phyloP scores from a whole-genome alignment of 2,888 invertebrate species.

The Mylabris sibirica region DNA sequence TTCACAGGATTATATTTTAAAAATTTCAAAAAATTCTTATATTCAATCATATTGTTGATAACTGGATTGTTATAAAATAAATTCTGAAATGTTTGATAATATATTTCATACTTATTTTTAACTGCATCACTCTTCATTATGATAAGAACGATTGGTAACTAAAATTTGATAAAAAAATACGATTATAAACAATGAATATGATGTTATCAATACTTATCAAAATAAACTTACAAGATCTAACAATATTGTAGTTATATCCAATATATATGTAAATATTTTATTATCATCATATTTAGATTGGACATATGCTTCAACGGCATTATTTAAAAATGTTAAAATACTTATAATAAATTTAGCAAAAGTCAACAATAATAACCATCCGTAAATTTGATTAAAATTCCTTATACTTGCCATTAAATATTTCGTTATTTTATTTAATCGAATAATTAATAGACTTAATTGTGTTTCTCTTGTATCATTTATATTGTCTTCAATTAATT shows the following conservation, averaged over 20 bases:
- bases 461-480: not conserved
- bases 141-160: no score
- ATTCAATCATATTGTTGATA: no score
- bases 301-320: not conserved
- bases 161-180: no score
- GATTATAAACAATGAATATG: no score
- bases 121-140: no score
- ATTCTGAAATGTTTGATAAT: no score
- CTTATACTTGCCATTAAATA: not conserved
- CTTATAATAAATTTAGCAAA: not conserved
- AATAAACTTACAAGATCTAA: no score
- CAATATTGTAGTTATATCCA: no score
- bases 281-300: not conserved
- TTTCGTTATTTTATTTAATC: not conserved
- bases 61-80: not conserved
- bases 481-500: not conserved
- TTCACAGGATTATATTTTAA: not conserved
- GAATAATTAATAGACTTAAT: not conserved
- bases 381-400: not conserved
- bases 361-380: not conserved
- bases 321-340: not conserved
- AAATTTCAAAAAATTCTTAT: not conserved
- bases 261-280: not conserved
- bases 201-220: no score
- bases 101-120: no score